A percentile compares a stretch with the other conserved stretches of the same genome.
phyloP scores from a whole-genome alignment of 1,140 invertebrate genomes.

The Pentalonia nigronervosa region DNA sequence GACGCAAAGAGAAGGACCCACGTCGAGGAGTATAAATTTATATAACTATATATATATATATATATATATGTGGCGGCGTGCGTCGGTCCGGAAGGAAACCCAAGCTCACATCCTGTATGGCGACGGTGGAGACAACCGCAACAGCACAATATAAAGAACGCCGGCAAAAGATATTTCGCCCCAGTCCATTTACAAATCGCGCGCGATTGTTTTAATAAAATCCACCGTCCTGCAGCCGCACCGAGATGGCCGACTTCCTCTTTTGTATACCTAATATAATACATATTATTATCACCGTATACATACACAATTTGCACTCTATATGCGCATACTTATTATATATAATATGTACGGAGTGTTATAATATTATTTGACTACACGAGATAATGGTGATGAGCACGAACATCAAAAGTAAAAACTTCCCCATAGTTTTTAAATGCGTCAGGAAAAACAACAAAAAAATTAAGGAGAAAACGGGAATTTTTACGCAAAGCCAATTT shows the following conservation, averaged over 20 bases:
- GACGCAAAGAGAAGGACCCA: not conserved
- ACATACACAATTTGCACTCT: not conserved
- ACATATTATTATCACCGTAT: not conserved
- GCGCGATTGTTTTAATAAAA: conserved; percentile 53
- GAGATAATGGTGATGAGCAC: no score
- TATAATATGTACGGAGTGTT: no score
- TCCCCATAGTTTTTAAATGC: no score
- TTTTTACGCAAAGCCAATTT: no score
- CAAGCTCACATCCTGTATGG: conserved; percentile 46
- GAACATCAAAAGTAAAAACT: no score
- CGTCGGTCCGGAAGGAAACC: conserved; percentile 51
- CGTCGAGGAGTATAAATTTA: not conserved
- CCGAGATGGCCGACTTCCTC: not conserved
- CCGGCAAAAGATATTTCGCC: conserved; percentile 40
- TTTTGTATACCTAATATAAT: not conserved
- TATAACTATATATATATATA: not conserved
- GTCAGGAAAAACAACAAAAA: no score
- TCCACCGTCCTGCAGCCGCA: conserved; percentile 35
- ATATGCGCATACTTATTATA: not conserved
- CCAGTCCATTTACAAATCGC: conserved; percentile 42
- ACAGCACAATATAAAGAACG: conserved; percentile 25
- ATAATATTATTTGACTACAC: no score
- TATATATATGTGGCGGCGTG: no score
- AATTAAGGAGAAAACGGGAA: no score
- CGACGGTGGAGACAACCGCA: not conserved